A percentile compares a stretch with the other conserved stretches of the same genome.
phyloP scores from a whole-genome alignment of 2,797 vertebrate genomes.

The Onychomys leucogaster region DNA sequence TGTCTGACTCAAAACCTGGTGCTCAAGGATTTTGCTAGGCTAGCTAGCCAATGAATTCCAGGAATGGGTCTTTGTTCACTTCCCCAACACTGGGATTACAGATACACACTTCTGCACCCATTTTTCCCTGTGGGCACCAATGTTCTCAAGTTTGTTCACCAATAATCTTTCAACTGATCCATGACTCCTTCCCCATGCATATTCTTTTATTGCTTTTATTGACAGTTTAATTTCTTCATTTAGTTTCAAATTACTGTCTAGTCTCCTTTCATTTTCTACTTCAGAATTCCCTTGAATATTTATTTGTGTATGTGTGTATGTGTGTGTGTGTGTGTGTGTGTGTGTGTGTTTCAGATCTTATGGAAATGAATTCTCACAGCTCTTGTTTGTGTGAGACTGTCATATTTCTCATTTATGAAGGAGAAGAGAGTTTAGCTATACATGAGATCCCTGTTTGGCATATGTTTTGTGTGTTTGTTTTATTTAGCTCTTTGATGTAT shows the following conservation, averaged over 20 bases:
- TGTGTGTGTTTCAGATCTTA: not conserved
- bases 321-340: no score
- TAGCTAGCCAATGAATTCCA: not conserved
- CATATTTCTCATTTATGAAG: not conserved
- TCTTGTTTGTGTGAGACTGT: not conserved
- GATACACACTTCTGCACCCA: not conserved
- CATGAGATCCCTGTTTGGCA: not conserved
- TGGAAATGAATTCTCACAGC: not conserved
- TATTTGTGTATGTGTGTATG: no score
- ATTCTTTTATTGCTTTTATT: not conserved
- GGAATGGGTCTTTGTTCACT: not conserved
- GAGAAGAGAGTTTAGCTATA: not conserved
- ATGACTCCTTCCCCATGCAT: no score
- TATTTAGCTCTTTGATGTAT: not conserved
- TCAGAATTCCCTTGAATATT: not conserved
- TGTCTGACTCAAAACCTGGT: not conserved
- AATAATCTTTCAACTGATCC: not conserved
- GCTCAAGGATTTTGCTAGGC: not conserved
- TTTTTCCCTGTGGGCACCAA: no score
- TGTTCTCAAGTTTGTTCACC: not conserved
- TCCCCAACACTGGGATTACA: not conserved
- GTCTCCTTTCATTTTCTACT: not conserved
- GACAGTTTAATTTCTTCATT: not conserved
- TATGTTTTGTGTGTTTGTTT: not conserved
- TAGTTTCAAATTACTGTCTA: not conserved